Evolutionary conservation across 1,140 invertebrate species (phyloP).

Genomic region (Trichomalopsis sarcophagae): DNA sequence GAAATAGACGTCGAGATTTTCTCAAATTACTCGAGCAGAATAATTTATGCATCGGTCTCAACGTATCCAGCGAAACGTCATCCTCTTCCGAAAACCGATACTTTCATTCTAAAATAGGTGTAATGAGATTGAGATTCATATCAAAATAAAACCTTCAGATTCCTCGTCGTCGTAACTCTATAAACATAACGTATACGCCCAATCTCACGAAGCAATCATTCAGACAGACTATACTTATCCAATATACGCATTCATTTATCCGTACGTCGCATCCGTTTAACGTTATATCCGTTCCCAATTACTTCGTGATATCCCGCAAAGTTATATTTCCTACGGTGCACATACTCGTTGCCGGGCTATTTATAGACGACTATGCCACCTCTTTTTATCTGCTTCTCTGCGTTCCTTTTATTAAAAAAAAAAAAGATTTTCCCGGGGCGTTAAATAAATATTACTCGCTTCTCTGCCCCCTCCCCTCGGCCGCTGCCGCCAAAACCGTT

Average conservation of each 20-base stretch:
- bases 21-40: too few relatives aligned
- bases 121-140: too few relatives aligned
- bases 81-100: too few relatives aligned
- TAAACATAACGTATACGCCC: too few relatives aligned
- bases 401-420: not conserved
- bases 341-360: not conserved
- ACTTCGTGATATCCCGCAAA: not conserved
- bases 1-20: too few relatives aligned
- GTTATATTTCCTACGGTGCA: not conserved
- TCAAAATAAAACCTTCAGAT: too few relatives aligned
- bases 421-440: constrained; percentile 35
- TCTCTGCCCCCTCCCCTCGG: not conserved
- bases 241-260: not conserved
- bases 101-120: too few relatives aligned
- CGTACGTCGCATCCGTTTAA: not conserved
- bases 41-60: too few relatives aligned
- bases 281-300: not conserved
- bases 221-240: too few relatives aligned
- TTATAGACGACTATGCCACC: not conserved
- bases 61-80: too few relatives aligned
- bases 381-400: not conserved
- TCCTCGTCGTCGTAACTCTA: too few relatives aligned
- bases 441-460: constrained; percentile 47
- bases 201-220: too few relatives aligned
- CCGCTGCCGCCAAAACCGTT: not conserved